These are phyloP conservation scores for Tribolium castaneum DNA, from an alignment of 1,140 invertebrate genomes.

Conservation along the genomic window DNA sequence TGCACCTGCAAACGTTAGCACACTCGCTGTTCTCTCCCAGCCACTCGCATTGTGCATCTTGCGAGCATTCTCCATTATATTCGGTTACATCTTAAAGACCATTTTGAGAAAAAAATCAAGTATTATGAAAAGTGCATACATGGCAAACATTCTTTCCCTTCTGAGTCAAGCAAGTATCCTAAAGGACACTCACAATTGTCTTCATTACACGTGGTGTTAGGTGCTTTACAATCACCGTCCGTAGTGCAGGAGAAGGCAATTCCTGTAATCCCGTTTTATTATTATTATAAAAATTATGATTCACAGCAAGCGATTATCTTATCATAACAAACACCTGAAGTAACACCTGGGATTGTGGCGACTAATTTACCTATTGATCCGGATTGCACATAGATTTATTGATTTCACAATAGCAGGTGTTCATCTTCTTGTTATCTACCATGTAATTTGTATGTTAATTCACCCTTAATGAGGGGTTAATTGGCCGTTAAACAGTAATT, in stretches of 20 bases:
- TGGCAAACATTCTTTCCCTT: neutral
- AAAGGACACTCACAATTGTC: neutral
- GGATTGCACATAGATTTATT: neutral
- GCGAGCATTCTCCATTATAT: conserved; percentile 17
- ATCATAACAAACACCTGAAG: conserved; percentile 6
- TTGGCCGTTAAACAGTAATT: conserved; percentile 1
- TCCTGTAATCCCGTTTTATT: neutral
- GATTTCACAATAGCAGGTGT: conserved; percentile 16
- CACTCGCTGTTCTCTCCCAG: conserved; percentile 12
- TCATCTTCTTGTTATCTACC: neutral
- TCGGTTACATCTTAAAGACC: conserved; percentile 31
- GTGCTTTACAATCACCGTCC: neutral
- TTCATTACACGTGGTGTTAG: neutral
- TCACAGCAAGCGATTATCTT: neutral
- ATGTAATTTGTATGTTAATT: conserved; percentile 11
- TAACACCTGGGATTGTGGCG: neutral
- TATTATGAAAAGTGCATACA: neutral
- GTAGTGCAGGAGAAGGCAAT: neutral
- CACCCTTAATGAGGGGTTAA: neutral
- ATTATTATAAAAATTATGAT: neutral
- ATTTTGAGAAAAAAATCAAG: neutral
- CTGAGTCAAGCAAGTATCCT: neutral
- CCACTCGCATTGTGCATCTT: conserved; percentile 23
- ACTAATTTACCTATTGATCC: neutral
- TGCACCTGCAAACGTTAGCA: conserved; percentile 11